phyloP scores from a whole-genome alignment of 2,888 invertebrate genomes.

The Tolmerus cingulatus region DNA sequence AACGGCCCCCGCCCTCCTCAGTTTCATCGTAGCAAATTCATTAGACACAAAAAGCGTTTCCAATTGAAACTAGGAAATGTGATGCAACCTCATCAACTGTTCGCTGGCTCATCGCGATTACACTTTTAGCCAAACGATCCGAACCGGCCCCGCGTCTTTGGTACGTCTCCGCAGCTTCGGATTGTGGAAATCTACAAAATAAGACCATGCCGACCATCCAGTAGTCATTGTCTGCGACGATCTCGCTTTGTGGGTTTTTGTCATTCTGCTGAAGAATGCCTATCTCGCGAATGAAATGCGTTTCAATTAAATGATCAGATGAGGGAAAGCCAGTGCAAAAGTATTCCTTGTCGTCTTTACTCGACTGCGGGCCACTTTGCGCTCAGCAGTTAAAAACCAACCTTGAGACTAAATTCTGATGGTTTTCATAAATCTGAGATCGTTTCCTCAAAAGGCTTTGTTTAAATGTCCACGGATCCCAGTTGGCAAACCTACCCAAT shows the following conservation, averaged over 20 bases:
- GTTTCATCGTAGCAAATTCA: constrained; percentile 28
- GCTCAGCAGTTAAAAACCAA: background rate
- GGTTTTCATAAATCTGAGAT: background rate
- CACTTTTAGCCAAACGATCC: background rate
- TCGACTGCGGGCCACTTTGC: background rate
- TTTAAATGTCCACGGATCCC: too few relatives aligned
- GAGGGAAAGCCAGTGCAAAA: background rate
- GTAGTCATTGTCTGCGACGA: background rate
- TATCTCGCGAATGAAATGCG: background rate
- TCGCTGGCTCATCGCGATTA: background rate
- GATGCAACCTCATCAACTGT: constrained; percentile 32
- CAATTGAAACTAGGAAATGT: constrained; percentile 38
- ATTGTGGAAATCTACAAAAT: background rate
- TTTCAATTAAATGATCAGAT: background rate
- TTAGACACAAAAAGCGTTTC: constrained; percentile 24
- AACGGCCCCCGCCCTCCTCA: background rate
- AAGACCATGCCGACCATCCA: background rate
- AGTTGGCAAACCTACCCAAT: too few relatives aligned
- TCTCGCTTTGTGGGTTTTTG: background rate
- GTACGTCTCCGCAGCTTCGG: background rate
- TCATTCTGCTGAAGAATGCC: background rate
- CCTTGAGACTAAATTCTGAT: background rate
- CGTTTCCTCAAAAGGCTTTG: too few relatives aligned
- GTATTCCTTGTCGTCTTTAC: background rate
- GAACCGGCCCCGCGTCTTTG: background rate